Evolutionary conservation across 2,113 vertebrate genomes (phyloP), one percentile per base, ranked within the genome.

Genomic region (Calypte anna): DNA sequence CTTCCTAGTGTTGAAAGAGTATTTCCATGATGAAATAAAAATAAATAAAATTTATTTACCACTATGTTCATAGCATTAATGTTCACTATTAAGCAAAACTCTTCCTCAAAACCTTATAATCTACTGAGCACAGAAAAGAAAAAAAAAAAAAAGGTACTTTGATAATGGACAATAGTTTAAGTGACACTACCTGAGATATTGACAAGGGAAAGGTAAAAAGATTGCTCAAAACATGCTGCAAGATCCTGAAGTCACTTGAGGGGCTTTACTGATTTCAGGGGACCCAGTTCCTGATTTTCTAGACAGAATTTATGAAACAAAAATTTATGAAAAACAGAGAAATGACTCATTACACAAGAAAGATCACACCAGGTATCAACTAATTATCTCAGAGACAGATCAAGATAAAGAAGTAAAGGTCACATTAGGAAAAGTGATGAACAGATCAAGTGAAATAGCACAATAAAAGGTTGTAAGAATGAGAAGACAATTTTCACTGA

Each of bases 331-430:
- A 90, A 94, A 90, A 73, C 59, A 88, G 36, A 73, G 63, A 67
- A 88, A 72, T 87, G 93, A 33, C 43, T 91, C 68, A n/a, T 31
- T 18, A 74, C 75, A 64, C 64, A 82, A 89, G 69, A 64, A 80
- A 68, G 82, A 94, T 90, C 1, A 0, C 55, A 81, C 48, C 73
- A 90, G 82, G 82, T 91, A 88, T n/a, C 72, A 91, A 77, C 79
- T 94, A 95, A 91, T 94, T 85, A 93, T 76, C 79, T 67, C 72
- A 16, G 63, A 82, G 51, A 38, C 66, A 70, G 82, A 82, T 53
- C 79, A 61, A 88, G 91, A 88, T 87, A 80, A 87, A 90, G 79
- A 94, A 95, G 85, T 85, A 96, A 91, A 94, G 91, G 82, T 95
- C 85, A 81, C 64, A 63, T 86, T 67, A 78, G 66, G 53, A 88